phyloP scores from a whole-genome alignment of 2,113 vertebrate genomes.

The Elephas maximus region DNA sequence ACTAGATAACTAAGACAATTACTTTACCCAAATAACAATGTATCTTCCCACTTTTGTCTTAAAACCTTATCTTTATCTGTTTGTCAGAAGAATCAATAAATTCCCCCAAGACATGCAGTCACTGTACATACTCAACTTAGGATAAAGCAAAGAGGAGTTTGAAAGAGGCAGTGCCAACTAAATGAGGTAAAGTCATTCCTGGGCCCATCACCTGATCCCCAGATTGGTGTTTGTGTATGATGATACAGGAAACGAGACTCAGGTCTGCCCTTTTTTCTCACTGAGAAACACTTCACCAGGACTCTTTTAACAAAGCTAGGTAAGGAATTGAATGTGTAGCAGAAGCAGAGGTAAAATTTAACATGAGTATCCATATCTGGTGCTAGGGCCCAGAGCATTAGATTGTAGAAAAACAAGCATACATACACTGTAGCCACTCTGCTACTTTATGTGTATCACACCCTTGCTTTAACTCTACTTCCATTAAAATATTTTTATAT shows the following conservation, averaged over 20 bases:
- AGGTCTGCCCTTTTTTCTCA: not conserved
- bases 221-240: not conserved
- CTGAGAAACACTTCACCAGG: not conserved
- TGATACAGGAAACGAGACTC: not conserved
- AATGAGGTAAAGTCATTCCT: not conserved
- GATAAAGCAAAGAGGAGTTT: not conserved
- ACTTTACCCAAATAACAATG: not conserved
- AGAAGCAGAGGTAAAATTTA: not conserved
- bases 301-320: not conserved
- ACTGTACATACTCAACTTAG: not conserved
- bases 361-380: rapidly evolving
- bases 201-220: not conserved
- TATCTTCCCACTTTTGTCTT: not conserved
- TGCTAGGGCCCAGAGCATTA: not conserved
- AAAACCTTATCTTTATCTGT: not conserved
- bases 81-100: not conserved
- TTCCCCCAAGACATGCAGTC: not conserved
- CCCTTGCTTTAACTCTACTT: not conserved
- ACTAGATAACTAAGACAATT: too few species aligned
- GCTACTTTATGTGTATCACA: not conserved
- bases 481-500: not conserved
- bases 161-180: not conserved
- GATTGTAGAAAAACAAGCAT: not conserved
- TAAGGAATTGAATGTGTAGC: not conserved
- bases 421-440: not conserved